Conservation (phyloP, 1,140 invertebrate genomes). For the Lordiphosa mommai region DNA sequence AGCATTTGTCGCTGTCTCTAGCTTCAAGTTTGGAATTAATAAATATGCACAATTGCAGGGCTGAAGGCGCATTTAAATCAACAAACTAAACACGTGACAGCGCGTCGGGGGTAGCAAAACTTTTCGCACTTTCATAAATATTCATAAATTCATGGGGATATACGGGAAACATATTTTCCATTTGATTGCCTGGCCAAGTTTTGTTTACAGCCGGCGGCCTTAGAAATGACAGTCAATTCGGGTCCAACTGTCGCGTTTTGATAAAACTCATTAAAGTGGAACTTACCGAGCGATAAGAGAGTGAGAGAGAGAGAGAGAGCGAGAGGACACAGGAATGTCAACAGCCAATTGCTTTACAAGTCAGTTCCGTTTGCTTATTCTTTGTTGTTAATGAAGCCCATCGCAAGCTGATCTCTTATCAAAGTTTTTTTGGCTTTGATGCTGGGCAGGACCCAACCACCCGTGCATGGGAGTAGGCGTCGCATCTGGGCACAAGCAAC, state of each 20-base stretch:
- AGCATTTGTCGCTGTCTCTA: conserved; percentile 68
- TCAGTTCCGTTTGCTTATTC: conserved; percentile 48
- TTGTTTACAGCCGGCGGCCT: conserved; percentile 41
- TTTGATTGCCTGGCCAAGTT: conserved; percentile 66
- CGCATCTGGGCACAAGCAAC: conserved; percentile 38
- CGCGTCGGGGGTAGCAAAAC: conserved; percentile 27
- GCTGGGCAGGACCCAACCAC: conserved; percentile 26
- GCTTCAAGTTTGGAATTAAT: conserved; percentile 53
- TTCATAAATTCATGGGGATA: conserved; percentile 56
- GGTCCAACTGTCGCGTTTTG: conserved; percentile 40
- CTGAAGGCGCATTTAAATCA: conserved; percentile 75
- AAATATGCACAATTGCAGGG: conserved; percentile 66
- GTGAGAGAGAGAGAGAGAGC: neutral
- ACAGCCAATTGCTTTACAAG: conserved; percentile 65
- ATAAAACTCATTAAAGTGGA: conserved; percentile 74
- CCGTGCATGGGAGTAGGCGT: conserved; percentile 38
- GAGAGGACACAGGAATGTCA: conserved; percentile 36
- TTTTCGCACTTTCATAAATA: conserved; percentile 75
- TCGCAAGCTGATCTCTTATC: conserved; percentile 62
- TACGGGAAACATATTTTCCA: conserved; percentile 70
- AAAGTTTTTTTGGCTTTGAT: conserved; percentile 62
- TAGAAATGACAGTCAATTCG: conserved; percentile 65
- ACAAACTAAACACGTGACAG: conserved; percentile 54
- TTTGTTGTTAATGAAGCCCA: conserved; percentile 55
- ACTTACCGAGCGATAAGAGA: conserved; percentile 52